Percentiles rank a stretch among this genome's conserved stretches.
Evolutionary conservation across 2,888 invertebrate genomes (phyloP).

Genomic region (Cataglyphis altisquamis): DNA sequence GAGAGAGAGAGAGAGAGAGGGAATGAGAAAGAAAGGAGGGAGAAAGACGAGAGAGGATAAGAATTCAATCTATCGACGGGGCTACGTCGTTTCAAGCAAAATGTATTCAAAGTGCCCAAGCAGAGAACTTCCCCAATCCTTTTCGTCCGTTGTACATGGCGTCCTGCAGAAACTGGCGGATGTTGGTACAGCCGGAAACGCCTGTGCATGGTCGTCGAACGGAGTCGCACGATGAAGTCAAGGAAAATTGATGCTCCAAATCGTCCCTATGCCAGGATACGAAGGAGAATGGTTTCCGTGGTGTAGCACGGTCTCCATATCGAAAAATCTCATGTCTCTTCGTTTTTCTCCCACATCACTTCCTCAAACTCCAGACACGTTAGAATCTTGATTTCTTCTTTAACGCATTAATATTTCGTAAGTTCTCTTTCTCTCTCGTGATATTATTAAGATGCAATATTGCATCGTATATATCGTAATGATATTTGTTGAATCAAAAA

Average conservation of each 20-base stretch:
- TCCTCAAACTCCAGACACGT: conserved; percentile 29
- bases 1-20: conserved; percentile 8
- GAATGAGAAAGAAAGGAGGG: background rate
- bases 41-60: conserved; percentile 18
- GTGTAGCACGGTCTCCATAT: conserved; percentile 35
- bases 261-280: conserved; percentile 66
- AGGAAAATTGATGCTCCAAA: conserved; percentile 73
- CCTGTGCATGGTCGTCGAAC: conserved; percentile 69
- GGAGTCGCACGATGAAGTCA: conserved; percentile 66
- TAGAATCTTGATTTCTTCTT: conserved; percentile 38
- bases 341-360: conserved; percentile 34
- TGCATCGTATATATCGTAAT: conserved; percentile 11
- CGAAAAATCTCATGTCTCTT: conserved; percentile 49
- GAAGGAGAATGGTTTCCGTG: conserved; percentile 49
- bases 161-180: conserved; percentile 68
- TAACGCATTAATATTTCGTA: conserved; percentile 12
- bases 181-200: conserved; percentile 70
- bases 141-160: conserved; percentile 69
- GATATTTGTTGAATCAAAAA: background rate
- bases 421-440: conserved; percentile 42
- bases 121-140: conserved; percentile 71
- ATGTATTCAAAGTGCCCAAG: conserved; percentile 73
- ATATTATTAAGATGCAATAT: conserved; percentile 66
- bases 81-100: conserved; percentile 71
- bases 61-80: conserved; percentile 62